These are phyloP conservation scores for Puffinus mauretanicus DNA, from an alignment of 2,113 vertebrate genomes.

Conservation along the genomic window DNA sequence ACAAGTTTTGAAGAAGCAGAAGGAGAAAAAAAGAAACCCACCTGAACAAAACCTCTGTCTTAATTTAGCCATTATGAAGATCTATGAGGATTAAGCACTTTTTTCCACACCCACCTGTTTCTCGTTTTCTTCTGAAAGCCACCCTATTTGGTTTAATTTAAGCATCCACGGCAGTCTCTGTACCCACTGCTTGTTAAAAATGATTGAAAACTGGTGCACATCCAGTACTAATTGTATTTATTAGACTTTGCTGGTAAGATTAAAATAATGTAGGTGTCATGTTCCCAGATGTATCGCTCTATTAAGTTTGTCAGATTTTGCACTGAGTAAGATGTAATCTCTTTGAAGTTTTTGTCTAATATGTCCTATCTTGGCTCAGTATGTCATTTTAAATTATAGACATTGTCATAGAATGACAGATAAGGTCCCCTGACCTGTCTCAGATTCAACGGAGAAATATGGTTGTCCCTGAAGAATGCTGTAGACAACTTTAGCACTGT, in stretches of 20 bases:
- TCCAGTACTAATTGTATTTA: slow-evolving; percentile 59
- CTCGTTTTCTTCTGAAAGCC: background rate
- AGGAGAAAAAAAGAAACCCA: background rate
- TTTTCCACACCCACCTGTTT: slow-evolving; percentile 36
- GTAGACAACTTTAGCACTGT: slow-evolving; percentile 92
- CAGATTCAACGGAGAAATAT: slow-evolving; percentile 93
- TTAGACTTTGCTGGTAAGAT: slow-evolving; percentile 56
- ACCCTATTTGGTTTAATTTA: slow-evolving; percentile 33
- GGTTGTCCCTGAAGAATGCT: slow-evolving; percentile 97
- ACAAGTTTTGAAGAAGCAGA: slow-evolving; percentile 44
- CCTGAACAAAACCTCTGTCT: slow-evolving; percentile 23
- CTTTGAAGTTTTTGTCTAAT: slow-evolving; percentile 64
- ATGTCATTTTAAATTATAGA: slow-evolving; percentile 65
- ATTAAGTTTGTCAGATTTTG: slow-evolving; percentile 62
- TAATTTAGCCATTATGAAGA: slow-evolving; percentile 54
- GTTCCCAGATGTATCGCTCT: slow-evolving; percentile 61
- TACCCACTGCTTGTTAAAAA: slow-evolving; percentile 33
- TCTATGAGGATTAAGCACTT: slow-evolving; percentile 12
- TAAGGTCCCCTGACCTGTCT: slow-evolving; percentile 83
- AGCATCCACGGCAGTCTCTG: background rate
- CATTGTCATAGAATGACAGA: slow-evolving; percentile 36
- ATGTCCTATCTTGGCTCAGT: slow-evolving; percentile 57
- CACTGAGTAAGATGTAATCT: slow-evolving; percentile 61
- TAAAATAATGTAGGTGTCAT: slow-evolving; percentile 65
- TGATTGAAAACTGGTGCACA: slow-evolving; percentile 27